Evolutionary conservation across 2,888 invertebrate genomes (phyloP).

Genomic region (Thysanoteuthis rhombus): DNA sequence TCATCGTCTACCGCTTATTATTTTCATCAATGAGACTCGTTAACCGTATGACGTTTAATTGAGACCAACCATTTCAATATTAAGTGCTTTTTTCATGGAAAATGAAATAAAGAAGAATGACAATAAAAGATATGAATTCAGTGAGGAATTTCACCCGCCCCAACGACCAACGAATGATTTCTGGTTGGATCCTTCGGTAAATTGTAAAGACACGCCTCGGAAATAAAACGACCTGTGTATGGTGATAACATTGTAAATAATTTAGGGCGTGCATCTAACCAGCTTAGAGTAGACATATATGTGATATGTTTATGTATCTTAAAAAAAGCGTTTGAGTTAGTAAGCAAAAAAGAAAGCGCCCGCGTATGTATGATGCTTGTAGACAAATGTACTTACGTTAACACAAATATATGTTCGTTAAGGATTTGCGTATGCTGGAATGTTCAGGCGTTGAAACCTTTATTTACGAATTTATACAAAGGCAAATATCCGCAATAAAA

Average conservation of each 20-base stretch:
- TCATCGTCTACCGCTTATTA: conserved; percentile 12
- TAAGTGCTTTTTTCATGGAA: neutral
- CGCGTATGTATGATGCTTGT: too few species aligned
- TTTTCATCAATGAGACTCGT: neutral
- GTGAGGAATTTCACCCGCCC: neutral
- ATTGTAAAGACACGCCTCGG: neutral
- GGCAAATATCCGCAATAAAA: too few species aligned
- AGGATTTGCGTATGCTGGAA: too few species aligned
- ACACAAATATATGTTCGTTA: too few species aligned
- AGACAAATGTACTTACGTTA: too few species aligned
- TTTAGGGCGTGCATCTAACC: too few species aligned
- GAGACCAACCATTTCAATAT: neutral
- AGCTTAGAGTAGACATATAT: too few species aligned
- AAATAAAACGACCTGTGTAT: neutral
- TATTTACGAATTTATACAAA: too few species aligned
- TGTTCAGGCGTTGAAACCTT: too few species aligned
- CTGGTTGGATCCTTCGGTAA: neutral
- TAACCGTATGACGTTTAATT: neutral
- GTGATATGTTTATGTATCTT: too few species aligned
- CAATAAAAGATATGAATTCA: neutral
- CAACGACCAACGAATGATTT: neutral
- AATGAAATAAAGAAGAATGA: neutral
- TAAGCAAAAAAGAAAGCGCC: too few species aligned
- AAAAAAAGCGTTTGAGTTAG: too few species aligned
- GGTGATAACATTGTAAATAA: neutral